Percentiles rank a stretch among this genome's conserved stretches.
Conservation (phyloP, 2,113 vertebrate genomes). For the Uropsilus gracilis region DNA sequence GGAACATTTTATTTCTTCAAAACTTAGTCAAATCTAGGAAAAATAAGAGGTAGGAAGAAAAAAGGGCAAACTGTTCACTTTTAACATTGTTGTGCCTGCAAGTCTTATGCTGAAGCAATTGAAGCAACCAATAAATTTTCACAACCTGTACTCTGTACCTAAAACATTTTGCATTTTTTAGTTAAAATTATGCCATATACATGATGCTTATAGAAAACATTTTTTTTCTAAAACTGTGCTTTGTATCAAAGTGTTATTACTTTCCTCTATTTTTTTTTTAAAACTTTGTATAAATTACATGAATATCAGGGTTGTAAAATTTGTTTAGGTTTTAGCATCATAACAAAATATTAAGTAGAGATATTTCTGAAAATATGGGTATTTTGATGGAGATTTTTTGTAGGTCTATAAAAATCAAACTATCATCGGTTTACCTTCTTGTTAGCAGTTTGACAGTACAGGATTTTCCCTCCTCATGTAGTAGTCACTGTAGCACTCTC, state of each 20-base stretch:
- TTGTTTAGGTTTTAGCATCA: background rate
- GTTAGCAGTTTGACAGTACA: too few relatives aligned
- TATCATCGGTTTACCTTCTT: too few relatives aligned
- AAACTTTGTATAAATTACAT: background rate
- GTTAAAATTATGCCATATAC: background rate
- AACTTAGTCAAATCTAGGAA: slow-evolving; percentile 58
- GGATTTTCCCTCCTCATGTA: too few relatives aligned
- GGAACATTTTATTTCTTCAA: slow-evolving; percentile 52
- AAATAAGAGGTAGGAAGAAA: slow-evolving; percentile 62
- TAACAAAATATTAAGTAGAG: background rate
- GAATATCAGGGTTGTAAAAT: background rate
- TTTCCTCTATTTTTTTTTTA: slow-evolving; percentile 37
- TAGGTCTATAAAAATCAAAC: too few relatives aligned
- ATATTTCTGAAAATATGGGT: slow-evolving; percentile 4
- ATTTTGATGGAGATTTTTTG: too few relatives aligned
- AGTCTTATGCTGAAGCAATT: slow-evolving; percentile 48
- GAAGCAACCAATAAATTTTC: slow-evolving; percentile 46
- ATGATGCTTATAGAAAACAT: slow-evolving; percentile 2
- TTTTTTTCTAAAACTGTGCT: background rate
- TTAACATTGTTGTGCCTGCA: slow-evolving; percentile 13
- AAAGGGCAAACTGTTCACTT: slow-evolving; percentile 41
- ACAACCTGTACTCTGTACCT: background rate
- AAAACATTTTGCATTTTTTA: slow-evolving; percentile 58
- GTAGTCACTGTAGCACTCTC: too few relatives aligned
- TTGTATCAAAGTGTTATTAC: background rate